Evolutionary conservation across 2,797 vertebrate species (phyloP), one percentile per base, ranked within the genome.

Genomic region (Zalophus californianus): DNA sequence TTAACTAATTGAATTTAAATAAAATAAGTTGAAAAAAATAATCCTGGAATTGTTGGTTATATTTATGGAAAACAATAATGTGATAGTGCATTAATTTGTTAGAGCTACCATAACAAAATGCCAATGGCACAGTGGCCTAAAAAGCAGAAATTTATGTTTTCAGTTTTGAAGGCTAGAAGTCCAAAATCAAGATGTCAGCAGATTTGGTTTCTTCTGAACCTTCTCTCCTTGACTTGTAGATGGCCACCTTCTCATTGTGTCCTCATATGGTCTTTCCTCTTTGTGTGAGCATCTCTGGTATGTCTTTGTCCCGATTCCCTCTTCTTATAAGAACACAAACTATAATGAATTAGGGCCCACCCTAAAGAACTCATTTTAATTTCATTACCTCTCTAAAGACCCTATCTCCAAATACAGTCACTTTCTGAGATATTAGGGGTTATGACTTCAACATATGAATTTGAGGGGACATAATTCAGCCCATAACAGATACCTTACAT

Each of bases 331-430:
- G 32, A 12, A 35, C 10, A 84, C 18, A 3, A 38, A 5, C 12
- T 0, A 38, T n/a, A 35, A 0, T 54, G 35, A 35, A 38, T 5
- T n/a, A 54, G 2, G 14, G 8, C 0, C 54, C 14, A 60, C 7
- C 15, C 25, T 75, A 87, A 79, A 2, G 7, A 86, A 1, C 29
- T 58, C 4, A 48, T 70, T 90, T 86, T 68, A 88, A 60, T 2
- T 68, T 41, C 54, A 27, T 62, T 41, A 32, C 1, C 12, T 35
- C 32, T 78, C 68, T 62, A 44, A 58, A 58, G 9, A 62, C 6
- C 7, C 7, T 88, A 12, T 29, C 64, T 48, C 21, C 60, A 90
- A 92, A 90, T 50, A 38, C 1, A 66, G n/a, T 50, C 25, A 78
- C 4, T 48, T 60, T 48, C 38, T 83, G n/a, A 95, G 41, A 32